Evolutionary conservation across 2,888 invertebrate species (phyloP).

Genomic region (Agonopterix subpropinquella): DNA sequence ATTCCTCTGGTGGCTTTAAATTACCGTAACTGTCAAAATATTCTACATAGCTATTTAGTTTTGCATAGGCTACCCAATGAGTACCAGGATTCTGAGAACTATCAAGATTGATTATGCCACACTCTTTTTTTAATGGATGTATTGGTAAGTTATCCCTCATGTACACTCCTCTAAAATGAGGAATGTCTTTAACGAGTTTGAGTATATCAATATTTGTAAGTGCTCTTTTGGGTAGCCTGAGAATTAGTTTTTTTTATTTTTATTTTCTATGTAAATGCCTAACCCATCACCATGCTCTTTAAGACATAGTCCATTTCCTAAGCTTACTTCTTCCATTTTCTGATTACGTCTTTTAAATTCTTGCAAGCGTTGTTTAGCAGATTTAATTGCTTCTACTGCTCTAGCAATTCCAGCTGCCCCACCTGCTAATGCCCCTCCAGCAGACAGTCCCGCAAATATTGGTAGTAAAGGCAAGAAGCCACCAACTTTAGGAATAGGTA

Average conservation of each 20-base stretch:
- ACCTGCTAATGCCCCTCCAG: too few species aligned
- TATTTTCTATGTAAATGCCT: background rate
- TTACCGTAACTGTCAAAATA: slow-evolving; percentile 41
- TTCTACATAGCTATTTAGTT: slow-evolving; percentile 17
- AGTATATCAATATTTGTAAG: slow-evolving; percentile 8
- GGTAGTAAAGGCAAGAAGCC: too few species aligned
- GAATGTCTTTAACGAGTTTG: slow-evolving; percentile 5
- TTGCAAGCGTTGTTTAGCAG: background rate
- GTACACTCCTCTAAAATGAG: slow-evolving; percentile 12
- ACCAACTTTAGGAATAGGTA: too few species aligned
- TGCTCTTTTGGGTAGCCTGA: slow-evolving; percentile 7
- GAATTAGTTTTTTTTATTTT: slow-evolving; percentile 10
- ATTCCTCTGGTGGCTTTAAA: slow-evolving; percentile 11
- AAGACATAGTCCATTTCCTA: too few species aligned
- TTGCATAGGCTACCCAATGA: too few species aligned
- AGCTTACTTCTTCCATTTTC: too few species aligned
- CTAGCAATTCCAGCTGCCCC: too few species aligned
- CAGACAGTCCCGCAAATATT: too few species aligned
- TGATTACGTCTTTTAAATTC: background rate
- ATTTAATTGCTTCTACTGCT: background rate
- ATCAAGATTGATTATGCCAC: too few species aligned
- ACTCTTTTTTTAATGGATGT: slow-evolving; percentile 19
- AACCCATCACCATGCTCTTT: background rate
- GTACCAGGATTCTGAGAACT: too few species aligned
- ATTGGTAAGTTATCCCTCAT: slow-evolving; percentile 18